Evolutionary conservation across 2,888 invertebrate species (phyloP).

Genomic region (Lumbricus terrestris): DNA sequence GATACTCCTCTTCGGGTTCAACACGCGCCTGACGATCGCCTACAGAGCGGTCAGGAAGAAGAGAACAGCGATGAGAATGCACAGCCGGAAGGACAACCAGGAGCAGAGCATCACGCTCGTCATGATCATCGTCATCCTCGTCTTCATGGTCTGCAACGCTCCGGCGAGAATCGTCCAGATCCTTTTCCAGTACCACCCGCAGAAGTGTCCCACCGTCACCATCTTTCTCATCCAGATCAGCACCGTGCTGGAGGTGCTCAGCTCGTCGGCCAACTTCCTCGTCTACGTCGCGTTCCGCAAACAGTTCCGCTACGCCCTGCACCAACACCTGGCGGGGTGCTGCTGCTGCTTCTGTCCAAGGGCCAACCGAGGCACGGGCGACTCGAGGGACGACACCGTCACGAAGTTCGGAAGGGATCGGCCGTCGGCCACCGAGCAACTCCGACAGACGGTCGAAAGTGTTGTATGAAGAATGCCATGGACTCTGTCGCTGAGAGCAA

Average conservation of each 20-base stretch:
- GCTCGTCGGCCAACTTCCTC: conserved; percentile 32
- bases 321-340: background rate
- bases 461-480: background rate
- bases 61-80: background rate
- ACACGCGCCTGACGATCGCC: conserved; percentile 29
- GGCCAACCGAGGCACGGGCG: background rate
- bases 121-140: conserved; percentile 33
- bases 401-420: background rate
- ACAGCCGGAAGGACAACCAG: background rate
- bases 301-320: conserved; percentile 30
- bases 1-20: conserved; percentile 26
- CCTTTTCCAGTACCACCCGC: conserved; percentile 25
- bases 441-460: background rate
- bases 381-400: background rate
- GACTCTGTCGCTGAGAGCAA: background rate
- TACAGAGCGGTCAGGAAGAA: conserved; percentile 24
- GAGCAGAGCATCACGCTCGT: conserved; percentile 33
- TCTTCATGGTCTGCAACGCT: conserved; percentile 33
- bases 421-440: background rate
- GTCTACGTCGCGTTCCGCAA: conserved; percentile 32
- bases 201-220: conserved; percentile 7
- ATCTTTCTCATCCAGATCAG: conserved; percentile 26
- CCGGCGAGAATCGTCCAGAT: conserved; percentile 33
- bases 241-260: conserved; percentile 33
- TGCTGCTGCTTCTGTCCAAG: background rate